Base-by-base conservation (phyloP, 2,888 invertebrate genomes). In the Boloria euphrosyne region DNA sequence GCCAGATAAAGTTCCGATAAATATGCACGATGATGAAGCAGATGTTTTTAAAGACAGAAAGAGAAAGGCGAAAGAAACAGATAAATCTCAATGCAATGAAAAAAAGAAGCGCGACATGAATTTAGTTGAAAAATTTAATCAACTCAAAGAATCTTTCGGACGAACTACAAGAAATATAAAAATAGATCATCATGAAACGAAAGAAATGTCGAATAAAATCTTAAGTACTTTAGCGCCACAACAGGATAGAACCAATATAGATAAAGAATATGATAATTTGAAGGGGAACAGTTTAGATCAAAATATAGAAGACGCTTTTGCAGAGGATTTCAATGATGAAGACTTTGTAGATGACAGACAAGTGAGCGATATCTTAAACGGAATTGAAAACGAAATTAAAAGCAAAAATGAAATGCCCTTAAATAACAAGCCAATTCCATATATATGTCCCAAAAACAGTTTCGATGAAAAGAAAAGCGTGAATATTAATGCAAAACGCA, bases 31-130 rank as follows among this genome's bases (percentile, higher is more conserved):
- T 49, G 49, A 49, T n/a, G n/a, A n/a, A 27, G 27, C 14, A 10
- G 16, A 47, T 47, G 7, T 31, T n/a, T 59, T 59, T 64, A 47
- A 58, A 64, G 43, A 60, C 4, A 81, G 75, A 76, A 82, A 73
- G 80, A 86, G 89, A 71, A 90, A 83, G 66, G 78, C 54, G 22
- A 74, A 71, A 60, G 68, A 76, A 14, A 66, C 67, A 52, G 78
- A 79, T 58, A 75, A 80, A 58, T 68, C 76, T 46, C 80, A 82
- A 43, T 80, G 78, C 0, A 87, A 83, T 70, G 88, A 90, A 77
- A 91, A 91, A 70, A 88, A 80, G 66, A 90, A 85, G 78, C 79
- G 87, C 13, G 83, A 86, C 13, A 81, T 70, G 70, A 74, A 76
- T 70, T 46, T 89, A 14, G 74, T 89, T 54, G 78, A 87, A 60